Conservation (phyloP, 2,113 vertebrate genomes). For the Lamprotornis superbus region DNA sequence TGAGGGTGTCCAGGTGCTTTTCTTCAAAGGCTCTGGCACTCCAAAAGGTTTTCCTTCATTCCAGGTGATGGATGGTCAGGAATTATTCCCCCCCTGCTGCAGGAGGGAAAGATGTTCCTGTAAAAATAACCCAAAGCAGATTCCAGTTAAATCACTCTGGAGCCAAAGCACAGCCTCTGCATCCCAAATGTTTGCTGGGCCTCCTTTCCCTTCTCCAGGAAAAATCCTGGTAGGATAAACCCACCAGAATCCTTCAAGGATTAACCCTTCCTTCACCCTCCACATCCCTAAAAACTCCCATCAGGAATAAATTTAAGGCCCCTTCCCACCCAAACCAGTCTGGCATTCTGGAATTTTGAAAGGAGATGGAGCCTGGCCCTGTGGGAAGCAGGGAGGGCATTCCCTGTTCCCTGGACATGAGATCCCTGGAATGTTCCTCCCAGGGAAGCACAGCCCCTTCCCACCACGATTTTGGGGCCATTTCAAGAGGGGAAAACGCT, state of each 20-base stretch:
- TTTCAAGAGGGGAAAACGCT: not conserved
- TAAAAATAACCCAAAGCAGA: not conserved
- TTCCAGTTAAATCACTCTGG: not conserved
- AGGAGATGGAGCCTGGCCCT: not conserved
- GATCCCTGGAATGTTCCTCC: not conserved
- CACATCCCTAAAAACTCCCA: accelerated
- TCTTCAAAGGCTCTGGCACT: not conserved
- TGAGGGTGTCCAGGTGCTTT: not conserved
- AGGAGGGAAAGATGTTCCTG: not conserved
- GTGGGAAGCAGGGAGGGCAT: not conserved
- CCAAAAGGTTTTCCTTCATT: not conserved
- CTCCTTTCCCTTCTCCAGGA: not conserved
- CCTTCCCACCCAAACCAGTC: not conserved
- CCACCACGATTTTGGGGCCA: not conserved
- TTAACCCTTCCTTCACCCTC: not conserved
- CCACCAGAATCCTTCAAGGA: not conserved
- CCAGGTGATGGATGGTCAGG: not conserved
- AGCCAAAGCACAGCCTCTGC: not conserved
- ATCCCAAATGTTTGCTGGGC: not conserved
- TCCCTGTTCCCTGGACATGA: not conserved
- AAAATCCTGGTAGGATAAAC: not conserved
- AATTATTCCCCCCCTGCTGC: not conserved
- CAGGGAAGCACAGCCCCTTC: not conserved
- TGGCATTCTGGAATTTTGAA: not conserved
- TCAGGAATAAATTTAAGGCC: not conserved